A percentile compares a stretch with the other conserved stretches of the same genome.
Evolutionary conservation across 2,888 invertebrate species (phyloP).

Genomic region (Boloria euphrosyne): DNA sequence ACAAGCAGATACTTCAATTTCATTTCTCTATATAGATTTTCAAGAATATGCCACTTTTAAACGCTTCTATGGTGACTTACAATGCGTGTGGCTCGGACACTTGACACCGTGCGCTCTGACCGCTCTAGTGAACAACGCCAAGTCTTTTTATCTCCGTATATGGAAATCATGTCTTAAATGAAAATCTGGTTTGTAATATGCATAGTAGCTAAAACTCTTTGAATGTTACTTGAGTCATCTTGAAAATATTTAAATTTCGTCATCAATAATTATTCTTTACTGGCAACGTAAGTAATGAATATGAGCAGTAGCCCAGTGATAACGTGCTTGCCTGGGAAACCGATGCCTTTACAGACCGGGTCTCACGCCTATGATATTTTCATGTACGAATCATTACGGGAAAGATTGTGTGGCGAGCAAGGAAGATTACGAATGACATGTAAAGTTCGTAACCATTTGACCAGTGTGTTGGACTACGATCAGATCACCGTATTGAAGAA

Average conservation of each 20-base stretch:
- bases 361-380: too few relatives aligned
- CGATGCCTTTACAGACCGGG: too few relatives aligned
- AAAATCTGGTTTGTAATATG: slow-evolving; percentile 12
- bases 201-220: slow-evolving; percentile 1
- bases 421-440: too few relatives aligned
- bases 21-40: too few relatives aligned
- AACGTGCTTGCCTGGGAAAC: too few relatives aligned
- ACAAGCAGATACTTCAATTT: too few relatives aligned
- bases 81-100: slow-evolving; percentile 30
- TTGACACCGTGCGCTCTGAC: slow-evolving; percentile 31
- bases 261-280: neutral
- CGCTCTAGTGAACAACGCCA: slow-evolving; percentile 36
- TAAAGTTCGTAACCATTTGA: too few relatives aligned
- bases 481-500: too few relatives aligned
- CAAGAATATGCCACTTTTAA: slow-evolving; percentile 14
- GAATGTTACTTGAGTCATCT: slow-evolving; percentile 5
- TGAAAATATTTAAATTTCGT: neutral
- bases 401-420: too few relatives aligned
- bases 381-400: too few relatives aligned
- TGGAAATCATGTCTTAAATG: slow-evolving; percentile 4
- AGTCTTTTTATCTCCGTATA: slow-evolving; percentile 22
- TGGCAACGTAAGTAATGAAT: neutral
- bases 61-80: slow-evolving; percentile 6
- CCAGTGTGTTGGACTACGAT: too few relatives aligned
- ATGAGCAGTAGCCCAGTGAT: too few relatives aligned